Evolutionary conservation across 92 coral and sea anemone genomes (phyloP).

Genomic region (Isaurus tuberculatus): DNA sequence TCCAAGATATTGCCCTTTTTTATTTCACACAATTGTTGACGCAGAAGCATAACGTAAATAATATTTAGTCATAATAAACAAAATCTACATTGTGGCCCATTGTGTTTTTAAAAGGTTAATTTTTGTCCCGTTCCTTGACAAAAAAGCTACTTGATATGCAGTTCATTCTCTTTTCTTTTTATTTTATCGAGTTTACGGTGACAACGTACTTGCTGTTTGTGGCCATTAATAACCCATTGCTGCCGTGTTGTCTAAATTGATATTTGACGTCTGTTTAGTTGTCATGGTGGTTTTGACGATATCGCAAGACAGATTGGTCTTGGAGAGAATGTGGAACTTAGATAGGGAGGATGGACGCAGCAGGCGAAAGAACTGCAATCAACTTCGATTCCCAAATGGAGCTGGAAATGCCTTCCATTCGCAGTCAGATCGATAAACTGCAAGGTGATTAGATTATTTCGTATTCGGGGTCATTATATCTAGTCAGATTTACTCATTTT

Average conservation of each 20-base stretch:
- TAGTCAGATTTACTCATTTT: slow-evolving; percentile 15
- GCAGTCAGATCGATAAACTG: slow-evolving; percentile 15
- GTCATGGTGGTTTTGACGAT: slow-evolving; percentile 32
- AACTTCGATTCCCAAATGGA: slow-evolving; percentile 52
- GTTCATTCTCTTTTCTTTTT: not conserved
- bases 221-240: slow-evolving; percentile 15
- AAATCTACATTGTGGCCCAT: slow-evolving; percentile 7
- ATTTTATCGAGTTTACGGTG: not conserved
- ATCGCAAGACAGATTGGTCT: slow-evolving; percentile 48
- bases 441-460: slow-evolving; percentile 24
- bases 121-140: slow-evolving; percentile 3
- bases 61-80: not conserved
- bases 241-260: slow-evolving; percentile 4
- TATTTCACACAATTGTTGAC: not conserved
- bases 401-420: slow-evolving; percentile 23
- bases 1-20: not conserved
- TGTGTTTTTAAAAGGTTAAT: slow-evolving; percentile 11
- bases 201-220: slow-evolving; percentile 12
- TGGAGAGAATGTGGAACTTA: slow-evolving; percentile 34
- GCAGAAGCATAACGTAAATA: not conserved
- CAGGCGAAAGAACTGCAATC: slow-evolving; percentile 53
- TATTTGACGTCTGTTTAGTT: slow-evolving; percentile 7
- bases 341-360: slow-evolving; percentile 55
- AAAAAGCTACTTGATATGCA: not conserved
- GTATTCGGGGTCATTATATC: slow-evolving; percentile 7